Conservation (phyloP, 1,140 invertebrate genomes). For the Halictus rubicundus region DNA sequence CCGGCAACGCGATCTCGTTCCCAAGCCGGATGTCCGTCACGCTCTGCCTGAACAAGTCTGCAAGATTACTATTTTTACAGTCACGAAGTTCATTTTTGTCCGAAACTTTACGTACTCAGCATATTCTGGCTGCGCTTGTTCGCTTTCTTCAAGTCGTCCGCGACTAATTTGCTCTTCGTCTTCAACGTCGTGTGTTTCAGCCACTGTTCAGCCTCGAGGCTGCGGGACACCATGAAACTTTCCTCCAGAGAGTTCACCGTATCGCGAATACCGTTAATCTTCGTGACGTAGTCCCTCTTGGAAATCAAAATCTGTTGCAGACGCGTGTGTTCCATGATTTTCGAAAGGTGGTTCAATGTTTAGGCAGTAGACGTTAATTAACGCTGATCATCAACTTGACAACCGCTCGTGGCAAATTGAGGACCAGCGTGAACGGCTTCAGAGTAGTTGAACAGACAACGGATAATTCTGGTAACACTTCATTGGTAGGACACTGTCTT, state of each 20-base stretch:
- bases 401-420: too few relatives aligned
- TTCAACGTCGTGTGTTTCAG: conserved; percentile 58
- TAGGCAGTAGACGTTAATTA: too few relatives aligned
- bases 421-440: too few relatives aligned
- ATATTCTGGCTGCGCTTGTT: conserved; percentile 64
- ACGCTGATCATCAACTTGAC: too few relatives aligned
- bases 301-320: neutral
- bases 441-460: too few relatives aligned
- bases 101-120: conserved; percentile 56
- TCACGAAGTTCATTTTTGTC: neutral
- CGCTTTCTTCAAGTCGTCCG: conserved; percentile 57
- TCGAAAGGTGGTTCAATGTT: neutral
- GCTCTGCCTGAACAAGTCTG: conserved; percentile 69
- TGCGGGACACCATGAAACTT: conserved; percentile 51
- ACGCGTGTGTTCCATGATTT: neutral
- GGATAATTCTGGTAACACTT: too few relatives aligned
- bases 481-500: too few relatives aligned
- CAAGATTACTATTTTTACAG: neutral
- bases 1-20: conserved; percentile 47
- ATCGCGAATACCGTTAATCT: conserved; percentile 50
- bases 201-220: conserved; percentile 55
- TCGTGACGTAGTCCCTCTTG: conserved; percentile 22
- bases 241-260: conserved; percentile 55
- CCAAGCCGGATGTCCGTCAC: conserved; percentile 57
- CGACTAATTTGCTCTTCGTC: conserved; percentile 36